These are phyloP conservation scores for Atta texana DNA, from an alignment of 1,140 invertebrate genomes.

Conservation along the genomic window DNA sequence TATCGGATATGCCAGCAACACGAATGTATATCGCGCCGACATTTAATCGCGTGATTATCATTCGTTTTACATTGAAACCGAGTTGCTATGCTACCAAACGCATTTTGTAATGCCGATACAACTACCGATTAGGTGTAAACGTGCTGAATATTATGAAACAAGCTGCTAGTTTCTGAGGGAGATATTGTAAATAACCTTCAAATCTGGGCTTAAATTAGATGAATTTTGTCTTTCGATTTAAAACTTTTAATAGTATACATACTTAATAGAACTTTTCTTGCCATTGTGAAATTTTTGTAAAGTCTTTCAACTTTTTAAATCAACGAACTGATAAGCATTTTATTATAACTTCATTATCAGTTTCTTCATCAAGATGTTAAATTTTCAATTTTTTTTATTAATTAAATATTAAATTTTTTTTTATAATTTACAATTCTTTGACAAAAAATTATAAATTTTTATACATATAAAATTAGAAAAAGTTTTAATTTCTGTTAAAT, in stretches of 20 bases:
- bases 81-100: conserved; percentile 42
- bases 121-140: conserved; percentile 17
- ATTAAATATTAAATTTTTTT: neutral
- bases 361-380: neutral
- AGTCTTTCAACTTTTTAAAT: neutral
- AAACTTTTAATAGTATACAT: neutral
- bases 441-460: conserved; percentile 1
- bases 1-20: conserved; percentile 35
- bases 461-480: neutral
- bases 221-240: neutral
- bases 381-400: neutral
- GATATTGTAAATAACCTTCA: neutral
- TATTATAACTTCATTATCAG: neutral
- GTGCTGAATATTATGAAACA: conserved; percentile 24
- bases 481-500: neutral
- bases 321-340: neutral
- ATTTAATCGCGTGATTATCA: conserved; percentile 59
- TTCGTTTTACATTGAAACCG: conserved; percentile 32
- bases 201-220: neutral
- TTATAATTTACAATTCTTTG: neutral
- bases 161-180: neutral
- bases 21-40: conserved; percentile 12
- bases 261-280: neutral
- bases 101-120: conserved; percentile 24
- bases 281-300: neutral